Conservation (phyloP, 2,888 invertebrate genomes). For the Eueremaeus valkanovi region DNA sequence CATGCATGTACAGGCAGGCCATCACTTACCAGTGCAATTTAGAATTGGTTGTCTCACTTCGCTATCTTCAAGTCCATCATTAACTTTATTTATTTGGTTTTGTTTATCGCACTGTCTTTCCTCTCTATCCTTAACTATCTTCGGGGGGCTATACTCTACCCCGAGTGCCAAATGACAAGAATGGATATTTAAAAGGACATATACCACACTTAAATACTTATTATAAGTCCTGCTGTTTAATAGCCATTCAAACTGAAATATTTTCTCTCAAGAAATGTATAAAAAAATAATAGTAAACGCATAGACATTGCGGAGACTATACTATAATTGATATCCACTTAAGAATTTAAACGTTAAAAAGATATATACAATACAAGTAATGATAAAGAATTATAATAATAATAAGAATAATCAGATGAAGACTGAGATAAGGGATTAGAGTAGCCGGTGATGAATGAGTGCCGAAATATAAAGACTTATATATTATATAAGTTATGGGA, state of each 20-base stretch:
- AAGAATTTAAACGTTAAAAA: not conserved
- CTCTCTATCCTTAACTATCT: not conserved
- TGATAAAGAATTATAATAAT: too few relatives aligned
- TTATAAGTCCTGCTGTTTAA: constrained; percentile 2
- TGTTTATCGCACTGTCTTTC: too few relatives aligned
- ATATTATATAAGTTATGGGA: too few relatives aligned
- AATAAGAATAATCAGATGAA: constrained; percentile 1
- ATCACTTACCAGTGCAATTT: not conserved
- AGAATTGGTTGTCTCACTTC: not conserved
- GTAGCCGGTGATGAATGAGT: not conserved
- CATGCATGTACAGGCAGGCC: not conserved
- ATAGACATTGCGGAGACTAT: not conserved
- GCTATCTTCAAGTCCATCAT: not conserved
- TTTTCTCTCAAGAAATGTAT: too few relatives aligned
- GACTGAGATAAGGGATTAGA: not conserved
- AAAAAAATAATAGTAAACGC: too few relatives aligned
- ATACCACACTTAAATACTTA: not conserved
- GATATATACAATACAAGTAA: not conserved
- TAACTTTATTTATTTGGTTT: constrained; percentile 4
- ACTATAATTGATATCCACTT: constrained; percentile 19
- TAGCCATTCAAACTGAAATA: not conserved
- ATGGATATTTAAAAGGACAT: not conserved
- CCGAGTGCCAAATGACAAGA: not conserved
- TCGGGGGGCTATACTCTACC: not conserved
- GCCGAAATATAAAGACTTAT: not conserved